phyloP scores from a whole-genome alignment of 2,888 invertebrate genomes.

The Platycheirus albimanus region DNA sequence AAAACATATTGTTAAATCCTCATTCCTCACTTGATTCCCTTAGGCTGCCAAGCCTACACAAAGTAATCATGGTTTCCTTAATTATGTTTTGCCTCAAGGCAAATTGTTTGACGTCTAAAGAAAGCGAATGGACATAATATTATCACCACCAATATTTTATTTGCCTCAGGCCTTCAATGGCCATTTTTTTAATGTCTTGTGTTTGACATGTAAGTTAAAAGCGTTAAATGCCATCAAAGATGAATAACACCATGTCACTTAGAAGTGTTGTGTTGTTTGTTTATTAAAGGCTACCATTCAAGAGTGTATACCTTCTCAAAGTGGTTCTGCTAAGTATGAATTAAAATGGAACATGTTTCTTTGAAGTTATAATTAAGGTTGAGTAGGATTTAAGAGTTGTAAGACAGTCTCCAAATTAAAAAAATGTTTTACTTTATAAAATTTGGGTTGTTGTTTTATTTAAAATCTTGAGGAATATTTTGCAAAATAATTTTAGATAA shows the following conservation, averaged over 20 bases:
- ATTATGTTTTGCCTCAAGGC: constrained; percentile 25
- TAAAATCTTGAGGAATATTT: too few species aligned
- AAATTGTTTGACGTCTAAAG: constrained; percentile 34
- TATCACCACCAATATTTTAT: constrained; percentile 10
- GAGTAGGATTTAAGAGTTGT: too few species aligned
- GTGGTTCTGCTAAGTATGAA: not conserved
- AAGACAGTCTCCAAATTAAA: too few species aligned
- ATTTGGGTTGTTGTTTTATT: too few species aligned
- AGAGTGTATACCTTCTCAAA: not conserved
- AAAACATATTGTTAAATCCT: constrained; percentile 1
- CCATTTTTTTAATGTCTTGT: constrained; percentile 35
- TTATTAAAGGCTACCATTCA: not conserved
- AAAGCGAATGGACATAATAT: constrained; percentile 53
- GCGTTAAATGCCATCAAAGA: constrained; percentile 16
- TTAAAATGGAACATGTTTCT: too few species aligned
- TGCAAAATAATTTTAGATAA: too few species aligned
- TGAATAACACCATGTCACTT: constrained; percentile 15
- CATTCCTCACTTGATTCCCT: constrained; percentile 21
- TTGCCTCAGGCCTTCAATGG: constrained; percentile 10
- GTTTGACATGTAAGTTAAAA: constrained; percentile 29
- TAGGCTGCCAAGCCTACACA: constrained; percentile 21
- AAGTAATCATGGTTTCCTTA: constrained; percentile 17
- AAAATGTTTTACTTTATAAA: too few species aligned
- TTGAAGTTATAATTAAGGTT: too few species aligned
- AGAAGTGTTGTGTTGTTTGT: constrained; percentile 1